These are phyloP conservation scores for Amiota mariae DNA, from an alignment of 2,888 invertebrate genomes.

Conservation along the genomic window DNA sequence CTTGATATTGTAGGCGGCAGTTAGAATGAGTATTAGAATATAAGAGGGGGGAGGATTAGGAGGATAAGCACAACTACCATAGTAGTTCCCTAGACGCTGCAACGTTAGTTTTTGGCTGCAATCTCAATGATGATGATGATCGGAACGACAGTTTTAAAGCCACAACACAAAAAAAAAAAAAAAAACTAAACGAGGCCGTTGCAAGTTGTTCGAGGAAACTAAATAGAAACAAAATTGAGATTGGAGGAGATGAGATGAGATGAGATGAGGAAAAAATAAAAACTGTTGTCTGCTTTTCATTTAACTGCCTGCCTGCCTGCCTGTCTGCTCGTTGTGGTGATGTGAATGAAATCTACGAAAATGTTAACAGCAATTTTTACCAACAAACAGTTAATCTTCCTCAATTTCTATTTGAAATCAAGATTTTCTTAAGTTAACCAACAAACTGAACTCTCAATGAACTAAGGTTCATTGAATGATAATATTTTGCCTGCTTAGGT, in stretches of 20 bases:
- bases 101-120: constrained; percentile 3
- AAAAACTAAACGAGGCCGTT: constrained; percentile 10
- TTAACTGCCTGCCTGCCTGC: background rate
- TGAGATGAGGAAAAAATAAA: background rate
- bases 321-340: background rate
- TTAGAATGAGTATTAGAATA: background rate
- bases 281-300: constrained; percentile 14
- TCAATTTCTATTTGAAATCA: too few species aligned
- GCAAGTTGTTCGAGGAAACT: constrained; percentile 7
- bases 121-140: background rate
- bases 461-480: too few species aligned
- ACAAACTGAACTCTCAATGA: too few species aligned
- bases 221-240: background rate
- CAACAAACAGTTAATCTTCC: too few species aligned
- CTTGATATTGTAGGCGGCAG: constrained; percentile 38
- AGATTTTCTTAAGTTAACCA: too few species aligned
- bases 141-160: background rate
- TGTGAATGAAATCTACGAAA: constrained; percentile 35
- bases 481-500: too few species aligned
- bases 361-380: constrained; percentile 24
- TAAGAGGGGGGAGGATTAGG: too few species aligned
- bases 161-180: constrained; percentile 2
- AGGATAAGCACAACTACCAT: too few species aligned
- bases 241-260: background rate
- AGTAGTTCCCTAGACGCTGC: too few species aligned